Percentiles rank a stretch among this genome's conserved stretches.
Evolutionary conservation across 2,797 vertebrate genomes (phyloP).

Genomic region (Rhinichthys osculus): DNA sequence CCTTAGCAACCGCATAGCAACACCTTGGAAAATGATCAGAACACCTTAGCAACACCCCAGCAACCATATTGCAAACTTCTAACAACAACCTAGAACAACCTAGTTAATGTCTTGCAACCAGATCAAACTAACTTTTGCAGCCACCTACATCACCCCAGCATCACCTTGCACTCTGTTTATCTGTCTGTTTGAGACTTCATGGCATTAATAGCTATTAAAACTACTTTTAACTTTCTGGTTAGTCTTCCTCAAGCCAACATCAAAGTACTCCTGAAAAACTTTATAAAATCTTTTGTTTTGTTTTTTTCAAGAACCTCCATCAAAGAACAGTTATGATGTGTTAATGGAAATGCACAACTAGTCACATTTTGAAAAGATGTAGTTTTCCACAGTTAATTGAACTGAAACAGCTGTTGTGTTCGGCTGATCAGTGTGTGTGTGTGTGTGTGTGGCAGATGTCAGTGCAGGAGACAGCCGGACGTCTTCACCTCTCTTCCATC

Average conservation of each 20-base stretch:
- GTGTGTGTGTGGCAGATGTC: conserved; percentile 55
- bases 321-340: too few species aligned
- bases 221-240: too few species aligned
- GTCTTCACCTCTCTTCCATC: conserved; percentile 80
- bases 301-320: too few species aligned
- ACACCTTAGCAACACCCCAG: neutral
- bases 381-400: too few species aligned
- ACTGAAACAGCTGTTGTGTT: too few species aligned
- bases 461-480: conserved; percentile 55
- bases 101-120: neutral
- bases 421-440: too few species aligned
- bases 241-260: too few species aligned
- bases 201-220: too few species aligned
- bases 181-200: too few species aligned
- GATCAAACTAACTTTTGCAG: neutral
- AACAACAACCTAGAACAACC: neutral
- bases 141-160: neutral
- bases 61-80: neutral
- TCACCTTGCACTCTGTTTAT: neutral
- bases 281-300: neutral
- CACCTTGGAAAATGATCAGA: neutral
- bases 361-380: too few species aligned
- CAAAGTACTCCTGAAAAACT: neutral
- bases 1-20: neutral
- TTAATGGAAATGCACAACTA: too few species aligned